These are phyloP conservation scores for Rhamnusium bicolor DNA, from an alignment of 2,888 invertebrate species.

Conservation along the genomic window DNA sequence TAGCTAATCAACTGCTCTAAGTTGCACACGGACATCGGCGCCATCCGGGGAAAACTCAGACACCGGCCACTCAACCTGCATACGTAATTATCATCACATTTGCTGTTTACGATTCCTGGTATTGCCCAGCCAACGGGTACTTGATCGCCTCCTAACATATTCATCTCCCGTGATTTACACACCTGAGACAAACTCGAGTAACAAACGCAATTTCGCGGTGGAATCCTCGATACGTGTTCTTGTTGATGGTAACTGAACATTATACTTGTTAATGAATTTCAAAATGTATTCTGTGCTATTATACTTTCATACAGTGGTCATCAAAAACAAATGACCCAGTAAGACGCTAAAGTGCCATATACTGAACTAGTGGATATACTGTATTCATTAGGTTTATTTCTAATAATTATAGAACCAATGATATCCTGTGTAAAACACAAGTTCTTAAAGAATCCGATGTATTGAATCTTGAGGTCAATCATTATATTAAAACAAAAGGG, in stretches of 20 bases:
- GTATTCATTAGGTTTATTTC: no score
- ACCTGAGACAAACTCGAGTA: neutral
- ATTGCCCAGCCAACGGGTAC: neutral
- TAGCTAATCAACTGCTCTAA: neutral
- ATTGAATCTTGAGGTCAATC: no score
- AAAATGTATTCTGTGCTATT: neutral
- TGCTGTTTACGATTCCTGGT: conserved; percentile 55
- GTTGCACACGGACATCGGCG: conserved; percentile 52
- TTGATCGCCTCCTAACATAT: neutral
- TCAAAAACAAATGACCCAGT: no score
- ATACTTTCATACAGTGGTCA: neutral
- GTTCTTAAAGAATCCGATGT: no score
- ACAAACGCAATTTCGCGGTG: neutral
- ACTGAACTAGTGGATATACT: no score
- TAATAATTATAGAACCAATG: no score
- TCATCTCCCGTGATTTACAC: neutral
- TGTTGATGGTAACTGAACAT: neutral
- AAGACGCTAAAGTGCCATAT: no score
- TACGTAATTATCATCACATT: conserved; percentile 59
- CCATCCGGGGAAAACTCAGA: conserved; percentile 55
- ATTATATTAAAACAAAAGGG: no score
- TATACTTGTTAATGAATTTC: neutral
- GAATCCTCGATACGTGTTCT: neutral
- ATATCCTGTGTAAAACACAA: no score
- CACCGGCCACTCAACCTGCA: conserved; percentile 53